Percentiles rank a stretch among this genome's conserved stretches.
Evolutionary conservation across 2,888 invertebrate genomes (phyloP).

Genomic region (Cantharis rufa): DNA sequence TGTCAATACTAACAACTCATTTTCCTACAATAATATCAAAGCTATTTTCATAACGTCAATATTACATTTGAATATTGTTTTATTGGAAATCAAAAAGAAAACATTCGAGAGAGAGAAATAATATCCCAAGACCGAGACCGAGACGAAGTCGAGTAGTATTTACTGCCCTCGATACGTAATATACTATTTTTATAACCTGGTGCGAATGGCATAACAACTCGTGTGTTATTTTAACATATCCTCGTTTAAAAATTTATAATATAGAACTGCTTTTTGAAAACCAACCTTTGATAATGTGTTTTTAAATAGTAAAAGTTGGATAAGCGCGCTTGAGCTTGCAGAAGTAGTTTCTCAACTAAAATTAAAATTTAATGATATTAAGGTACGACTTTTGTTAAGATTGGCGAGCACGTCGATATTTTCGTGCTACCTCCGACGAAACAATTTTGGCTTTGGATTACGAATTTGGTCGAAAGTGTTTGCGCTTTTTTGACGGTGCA

Average conservation of each 20-base stretch:
- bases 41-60: no score
- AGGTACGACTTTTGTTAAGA: background rate
- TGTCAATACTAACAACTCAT: background rate
- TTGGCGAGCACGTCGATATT: background rate
- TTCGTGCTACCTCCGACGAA: background rate
- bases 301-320: background rate
- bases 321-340: background rate
- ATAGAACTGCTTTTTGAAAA: background rate
- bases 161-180: no score
- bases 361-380: background rate
- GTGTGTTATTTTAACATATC: background rate
- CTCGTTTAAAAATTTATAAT: background rate
- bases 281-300: background rate
- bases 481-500: conserved; percentile 13
- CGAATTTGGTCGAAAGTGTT: conserved; percentile 5
- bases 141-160: no score
- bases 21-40: background rate
- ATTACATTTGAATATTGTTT: no score
- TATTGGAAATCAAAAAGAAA: no score
- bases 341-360: background rate
- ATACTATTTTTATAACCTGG: background rate
- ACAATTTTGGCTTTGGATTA: background rate
- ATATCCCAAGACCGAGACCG: no score
- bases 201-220: background rate
- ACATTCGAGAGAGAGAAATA: no score